Conservation (phyloP, 1,140 invertebrate species). For the Cryptotermes secundus region DNA sequence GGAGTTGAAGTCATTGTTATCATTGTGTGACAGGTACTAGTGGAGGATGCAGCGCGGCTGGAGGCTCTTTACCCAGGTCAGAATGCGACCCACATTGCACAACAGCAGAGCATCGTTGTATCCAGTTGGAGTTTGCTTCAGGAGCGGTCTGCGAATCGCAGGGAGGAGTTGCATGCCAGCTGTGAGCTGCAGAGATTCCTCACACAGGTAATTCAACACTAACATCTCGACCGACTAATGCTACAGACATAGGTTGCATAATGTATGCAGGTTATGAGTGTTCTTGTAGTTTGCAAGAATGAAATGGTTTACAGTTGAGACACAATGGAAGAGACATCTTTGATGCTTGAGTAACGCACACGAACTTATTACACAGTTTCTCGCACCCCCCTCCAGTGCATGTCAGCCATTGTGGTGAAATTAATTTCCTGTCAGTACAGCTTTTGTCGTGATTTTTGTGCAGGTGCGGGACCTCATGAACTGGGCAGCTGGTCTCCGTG, state of each 20-base stretch:
- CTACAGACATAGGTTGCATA: too few species aligned
- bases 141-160: slow-evolving; percentile 72
- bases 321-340: too few species aligned
- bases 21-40: slow-evolving; percentile 65
- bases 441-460: slow-evolving; percentile 19
- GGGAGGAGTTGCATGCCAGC: slow-evolving; percentile 80
- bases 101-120: slow-evolving; percentile 80
- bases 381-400: too few species aligned
- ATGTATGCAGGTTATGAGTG: too few species aligned
- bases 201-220: slow-evolving; percentile 58
- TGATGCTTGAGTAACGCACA: too few species aligned
- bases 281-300: too few species aligned
- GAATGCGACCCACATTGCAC: slow-evolving; percentile 85
- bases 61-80: slow-evolving; percentile 88
- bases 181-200: slow-evolving; percentile 88
- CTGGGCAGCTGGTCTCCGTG: slow-evolving; percentile 80
- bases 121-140: slow-evolving; percentile 87
- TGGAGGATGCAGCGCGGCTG: slow-evolving; percentile 87
- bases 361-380: too few species aligned
- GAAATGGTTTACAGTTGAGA: too few species aligned
- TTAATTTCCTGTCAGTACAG: not conserved
- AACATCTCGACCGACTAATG: too few species aligned
- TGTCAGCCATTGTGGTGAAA: too few species aligned
- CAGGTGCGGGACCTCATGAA: slow-evolving; percentile 85
- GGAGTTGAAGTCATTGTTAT: too few species aligned